Conservation (phyloP, 2,113 vertebrate genomes). For the Spea multiplicata region DNA sequence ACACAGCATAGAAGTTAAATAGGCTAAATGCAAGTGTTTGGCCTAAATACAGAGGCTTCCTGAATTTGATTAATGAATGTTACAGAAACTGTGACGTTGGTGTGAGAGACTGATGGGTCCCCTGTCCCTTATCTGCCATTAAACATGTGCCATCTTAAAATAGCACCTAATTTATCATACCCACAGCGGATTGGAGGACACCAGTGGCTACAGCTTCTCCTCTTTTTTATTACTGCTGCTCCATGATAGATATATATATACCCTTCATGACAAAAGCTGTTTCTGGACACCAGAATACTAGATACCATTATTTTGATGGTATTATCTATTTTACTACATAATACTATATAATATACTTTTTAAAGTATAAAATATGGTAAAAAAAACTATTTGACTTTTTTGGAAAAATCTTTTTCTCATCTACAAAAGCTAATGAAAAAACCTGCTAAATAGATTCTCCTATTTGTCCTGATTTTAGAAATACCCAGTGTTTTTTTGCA, state of each 20-base stretch:
- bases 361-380: too few relatives aligned
- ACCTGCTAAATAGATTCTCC: too few relatives aligned
- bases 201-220: neutral
- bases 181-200: constrained; percentile 1
- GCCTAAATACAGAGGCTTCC: constrained; percentile 21
- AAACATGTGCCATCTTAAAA: constrained; percentile 18
- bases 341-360: too few relatives aligned
- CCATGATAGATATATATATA: neutral
- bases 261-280: neutral
- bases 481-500: too few relatives aligned
- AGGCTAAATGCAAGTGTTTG: constrained; percentile 8
- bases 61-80: constrained; percentile 28
- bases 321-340: too few relatives aligned
- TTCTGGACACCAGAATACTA: too few relatives aligned
- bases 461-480: too few relatives aligned
- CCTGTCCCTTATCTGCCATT: constrained; percentile 30
- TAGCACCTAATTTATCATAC: constrained; percentile 36
- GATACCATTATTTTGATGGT: too few relatives aligned
- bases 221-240: neutral
- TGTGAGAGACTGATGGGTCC: constrained; percentile 18
- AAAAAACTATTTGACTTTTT: too few relatives aligned
- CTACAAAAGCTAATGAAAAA: too few relatives aligned
- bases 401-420: too few relatives aligned
- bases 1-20: constrained; percentile 24
- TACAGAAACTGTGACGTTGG: constrained; percentile 18